phyloP scores from a whole-genome alignment of 2,888 invertebrate species.

The Dryobota labecula region DNA sequence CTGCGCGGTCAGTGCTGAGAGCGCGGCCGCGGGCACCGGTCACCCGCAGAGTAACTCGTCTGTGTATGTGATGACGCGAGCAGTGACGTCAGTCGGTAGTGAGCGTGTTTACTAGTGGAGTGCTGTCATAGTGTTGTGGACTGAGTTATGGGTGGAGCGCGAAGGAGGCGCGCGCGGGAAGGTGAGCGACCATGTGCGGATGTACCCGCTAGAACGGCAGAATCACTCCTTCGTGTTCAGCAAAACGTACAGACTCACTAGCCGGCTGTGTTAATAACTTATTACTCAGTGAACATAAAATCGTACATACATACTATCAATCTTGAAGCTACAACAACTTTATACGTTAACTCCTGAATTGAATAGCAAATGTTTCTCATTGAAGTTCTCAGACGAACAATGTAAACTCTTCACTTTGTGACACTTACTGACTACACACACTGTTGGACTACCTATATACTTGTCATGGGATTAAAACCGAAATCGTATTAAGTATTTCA shows the following conservation, averaged over 20 bases:
- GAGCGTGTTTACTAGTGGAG: conserved; percentile 23
- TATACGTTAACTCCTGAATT: background rate
- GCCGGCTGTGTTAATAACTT: no score
- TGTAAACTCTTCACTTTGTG: conserved; percentile 9
- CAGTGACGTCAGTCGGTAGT: conserved; percentile 19
- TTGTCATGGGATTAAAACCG: background rate
- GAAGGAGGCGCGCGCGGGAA: conserved; percentile 40
- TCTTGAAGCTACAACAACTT: background rate
- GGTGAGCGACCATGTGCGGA: conserved; percentile 27
- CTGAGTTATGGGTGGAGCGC: conserved; percentile 33
- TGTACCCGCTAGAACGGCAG: background rate
- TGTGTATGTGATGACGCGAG: conserved; percentile 18
- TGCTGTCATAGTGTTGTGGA: conserved; percentile 6
- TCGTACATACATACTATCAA: no score
- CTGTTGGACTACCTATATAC: no score
- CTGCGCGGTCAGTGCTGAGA: conserved; percentile 13
- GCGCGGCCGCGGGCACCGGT: conserved; percentile 30
- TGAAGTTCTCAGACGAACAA: conserved; percentile 18
- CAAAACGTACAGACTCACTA: no score
- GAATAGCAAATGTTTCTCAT: conserved; percentile 33
- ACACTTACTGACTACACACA: background rate
- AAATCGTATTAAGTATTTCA: background rate
- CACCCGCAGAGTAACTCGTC: background rate
- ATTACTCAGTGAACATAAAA: no score
- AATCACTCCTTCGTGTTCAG: no score